Base-by-base conservation (phyloP, 1,140 invertebrate genomes). In the Anastatus disparis region DNA sequence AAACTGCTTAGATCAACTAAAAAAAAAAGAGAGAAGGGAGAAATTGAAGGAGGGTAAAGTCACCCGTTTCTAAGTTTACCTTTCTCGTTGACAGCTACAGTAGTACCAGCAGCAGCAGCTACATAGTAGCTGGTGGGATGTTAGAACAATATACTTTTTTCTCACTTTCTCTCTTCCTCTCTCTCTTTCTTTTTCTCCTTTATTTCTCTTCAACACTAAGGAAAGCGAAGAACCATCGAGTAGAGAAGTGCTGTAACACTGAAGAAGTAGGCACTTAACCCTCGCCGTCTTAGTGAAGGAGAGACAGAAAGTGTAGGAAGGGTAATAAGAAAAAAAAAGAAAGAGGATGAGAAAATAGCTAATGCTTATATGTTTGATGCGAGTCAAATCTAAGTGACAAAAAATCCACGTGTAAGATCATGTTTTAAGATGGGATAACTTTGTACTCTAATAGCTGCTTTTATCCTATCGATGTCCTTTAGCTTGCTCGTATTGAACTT, bases 81-180 rank as follows among this genome's bases (percentile, higher is more conserved):
- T 22, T 31, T 13, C 2, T 13, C 24, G 35, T 26, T 8, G 35
- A 22, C n/a, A n/a, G n/a, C n/a, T n/a, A n/a, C n/a, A n/a, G n/a
- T n/a, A 0, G 50, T 15, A 55, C 15, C 8, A 27, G 38, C 2
- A 17, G 64, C n/a, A 35, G 24, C 46, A 35, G 31, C 7, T 53
- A n/a, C 8, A 4, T 38, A 15, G 22, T 12, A 9, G 22, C 15
- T 29, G 61, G 20, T n/a, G 20, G 26, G 17, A n/a, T n/a, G 67
- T 29, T 24, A 17, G 20, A 70, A 56, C 50, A 70, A 64, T 64
- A n/a, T n/a, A 50, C 69, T 64, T 63, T 64, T n/a, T 64, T 71
- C 40, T 58, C 53, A 0, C n/a, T n/a, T n/a, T n/a, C n/a, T n/a
- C n/a, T n/a, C n/a, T n/a, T n/a, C n/a, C n/a, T n/a, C n/a, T n/a